These are phyloP conservation scores for Tipula lateralis DNA, from an alignment of 2,888 invertebrate genomes.

Conservation along the genomic window DNA sequence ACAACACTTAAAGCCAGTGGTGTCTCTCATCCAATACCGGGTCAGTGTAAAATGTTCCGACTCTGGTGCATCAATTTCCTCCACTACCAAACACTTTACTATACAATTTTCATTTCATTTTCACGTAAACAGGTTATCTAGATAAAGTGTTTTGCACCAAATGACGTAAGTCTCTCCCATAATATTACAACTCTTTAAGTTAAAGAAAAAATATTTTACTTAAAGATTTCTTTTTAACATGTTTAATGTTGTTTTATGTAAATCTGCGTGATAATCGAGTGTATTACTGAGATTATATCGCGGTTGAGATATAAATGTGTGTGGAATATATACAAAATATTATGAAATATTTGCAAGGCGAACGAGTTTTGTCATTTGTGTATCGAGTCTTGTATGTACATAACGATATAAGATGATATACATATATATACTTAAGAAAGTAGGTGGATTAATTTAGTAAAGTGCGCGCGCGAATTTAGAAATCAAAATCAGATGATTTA, in stretches of 20 bases:
- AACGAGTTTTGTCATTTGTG: neutral
- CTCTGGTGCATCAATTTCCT: neutral
- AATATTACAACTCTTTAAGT: neutral
- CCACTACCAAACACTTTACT: neutral
- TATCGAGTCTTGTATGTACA: neutral
- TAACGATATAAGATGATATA: neutral
- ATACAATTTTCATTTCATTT: neutral
- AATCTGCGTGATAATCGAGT: conserved; percentile 11
- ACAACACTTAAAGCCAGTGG: too few relatives aligned
- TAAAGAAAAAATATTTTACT: neutral
- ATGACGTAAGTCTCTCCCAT: conserved; percentile 24
- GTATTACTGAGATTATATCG: conserved; percentile 1
- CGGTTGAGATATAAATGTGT: neutral
- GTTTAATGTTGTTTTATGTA: conserved; percentile 6
- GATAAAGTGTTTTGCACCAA: neutral
- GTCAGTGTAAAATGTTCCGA: too few relatives aligned
- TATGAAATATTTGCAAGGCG: neutral
- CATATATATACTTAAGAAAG: too few relatives aligned
- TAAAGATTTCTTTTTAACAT: neutral
- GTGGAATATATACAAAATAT: neutral
- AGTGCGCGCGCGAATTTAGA: neutral
- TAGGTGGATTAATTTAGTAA: neutral
- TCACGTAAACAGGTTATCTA: neutral
- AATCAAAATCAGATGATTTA: neutral
- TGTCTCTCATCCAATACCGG: too few relatives aligned